Base-by-base conservation (phyloP, 2,797 vertebrate genomes). In the Gobio occitaniae region DNA sequence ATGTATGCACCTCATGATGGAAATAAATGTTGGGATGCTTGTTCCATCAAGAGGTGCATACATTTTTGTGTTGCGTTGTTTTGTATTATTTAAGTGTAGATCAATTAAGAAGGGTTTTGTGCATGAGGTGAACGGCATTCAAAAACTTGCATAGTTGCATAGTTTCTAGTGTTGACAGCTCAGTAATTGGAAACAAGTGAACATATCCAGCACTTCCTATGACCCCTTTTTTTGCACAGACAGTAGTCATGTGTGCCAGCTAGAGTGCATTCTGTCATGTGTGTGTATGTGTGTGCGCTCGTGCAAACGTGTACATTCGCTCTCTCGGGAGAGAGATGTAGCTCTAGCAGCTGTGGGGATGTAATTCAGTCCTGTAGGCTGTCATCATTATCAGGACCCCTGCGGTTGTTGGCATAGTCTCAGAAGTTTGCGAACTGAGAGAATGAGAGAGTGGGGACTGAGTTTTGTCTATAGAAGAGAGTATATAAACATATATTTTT, bases 311-410 rank as follows among this genome's bases (percentile, higher is more conserved):
- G 91, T 91, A 90, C 89, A 89, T 84, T 66, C 17, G 71, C 84
- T 87, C 89, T 88, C 87, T 81, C 65, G 84, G 89, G 91, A 90
- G 0, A 8, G 81, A 4, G 48, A 41, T 81, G 91, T 90, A 93
- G 91, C 91, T 83, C 72, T 71, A 90, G 87, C 92, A 93, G 90
- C 91, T 94, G 93, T 86, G 89, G 86, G 36, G 78, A 89, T 89
- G 88, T 88, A 86, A 88, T 89, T 87, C 88, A 88, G 88, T 88
- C 90, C 29, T 63, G 90, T 87, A 85, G 91, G 87, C 87, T 25
- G 75, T 88, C 71, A 52, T 82, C 78, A 41, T 29, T 61, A 88
- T 87, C 59, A 44, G 65, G 47, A 52, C 59, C 84, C 83, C 79
- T 83, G 83, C 10, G 38, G 84, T 78, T 87, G 66, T 74, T 54